phyloP scores from a whole-genome alignment of 1,140 invertebrate genomes.

The Bursaphelenchus mucronatus region DNA sequence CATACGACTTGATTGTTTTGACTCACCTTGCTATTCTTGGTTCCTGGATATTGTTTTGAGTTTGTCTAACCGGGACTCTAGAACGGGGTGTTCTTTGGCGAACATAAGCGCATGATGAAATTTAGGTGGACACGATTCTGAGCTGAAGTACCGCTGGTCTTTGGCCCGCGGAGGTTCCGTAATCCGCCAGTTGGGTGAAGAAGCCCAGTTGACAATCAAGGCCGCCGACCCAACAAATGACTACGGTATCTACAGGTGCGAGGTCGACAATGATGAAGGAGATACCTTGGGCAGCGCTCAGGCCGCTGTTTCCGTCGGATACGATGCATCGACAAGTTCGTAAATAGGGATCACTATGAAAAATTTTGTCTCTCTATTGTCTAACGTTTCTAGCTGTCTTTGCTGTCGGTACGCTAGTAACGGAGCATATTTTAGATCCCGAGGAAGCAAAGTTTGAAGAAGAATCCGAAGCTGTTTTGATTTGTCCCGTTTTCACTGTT shows the following conservation, averaged over 20 bases:
- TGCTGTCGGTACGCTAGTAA: slow-evolving; percentile 7
- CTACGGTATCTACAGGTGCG: slow-evolving; percentile 59
- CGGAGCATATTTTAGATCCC: slow-evolving; percentile 38
- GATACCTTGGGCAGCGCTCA: slow-evolving; percentile 51
- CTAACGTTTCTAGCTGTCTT: not conserved
- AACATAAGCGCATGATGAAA: not conserved
- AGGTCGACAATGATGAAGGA: slow-evolving; percentile 59
- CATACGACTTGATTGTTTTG: too few species aligned
- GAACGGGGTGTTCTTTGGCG: slow-evolving; percentile 22
- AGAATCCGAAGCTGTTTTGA: slow-evolving; percentile 51
- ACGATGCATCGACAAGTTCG: slow-evolving; percentile 40
- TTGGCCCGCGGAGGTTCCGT: slow-evolving; percentile 54
- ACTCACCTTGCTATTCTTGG: not conserved
- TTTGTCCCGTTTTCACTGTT: slow-evolving; percentile 58
- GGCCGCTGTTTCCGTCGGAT: slow-evolving; percentile 55
- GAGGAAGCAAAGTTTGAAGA: slow-evolving; percentile 53
- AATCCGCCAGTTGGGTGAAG: slow-evolving; percentile 47
- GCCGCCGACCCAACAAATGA: slow-evolving; percentile 56
- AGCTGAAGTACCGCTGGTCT: slow-evolving; percentile 52
- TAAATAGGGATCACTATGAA: not conserved
- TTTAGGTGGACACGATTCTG: slow-evolving; percentile 35
- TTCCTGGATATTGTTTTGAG: not conserved
- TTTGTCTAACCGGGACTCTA: not conserved
- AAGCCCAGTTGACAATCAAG: slow-evolving; percentile 50
- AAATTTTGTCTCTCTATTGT: slow-evolving; percentile 6